Conservation (phyloP, 2,113 vertebrate genomes). For the Proterorhinus semilunaris region DNA sequence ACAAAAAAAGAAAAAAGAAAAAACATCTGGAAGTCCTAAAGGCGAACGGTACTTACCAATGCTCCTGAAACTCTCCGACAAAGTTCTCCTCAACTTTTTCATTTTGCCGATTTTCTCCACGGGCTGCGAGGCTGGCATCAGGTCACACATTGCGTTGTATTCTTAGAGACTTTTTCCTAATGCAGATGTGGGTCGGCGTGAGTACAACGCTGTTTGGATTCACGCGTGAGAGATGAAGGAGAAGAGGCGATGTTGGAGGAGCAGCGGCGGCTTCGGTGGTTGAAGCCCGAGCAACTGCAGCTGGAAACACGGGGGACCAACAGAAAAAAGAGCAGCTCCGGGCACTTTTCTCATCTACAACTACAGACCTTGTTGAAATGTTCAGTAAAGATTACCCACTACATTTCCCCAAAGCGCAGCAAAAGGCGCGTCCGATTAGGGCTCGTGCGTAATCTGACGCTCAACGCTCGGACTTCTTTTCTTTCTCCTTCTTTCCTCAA, state of each 20-base stretch:
- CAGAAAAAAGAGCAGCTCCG: conserved; percentile 19
- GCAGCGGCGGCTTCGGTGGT: conserved; percentile 16
- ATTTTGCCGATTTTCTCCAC: conserved; percentile 87
- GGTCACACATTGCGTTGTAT: conserved; percentile 75
- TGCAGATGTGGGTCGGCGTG: neutral
- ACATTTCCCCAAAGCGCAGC: conserved; percentile 38
- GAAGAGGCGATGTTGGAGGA: conserved; percentile 15
- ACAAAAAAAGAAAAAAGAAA: neutral
- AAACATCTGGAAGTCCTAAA: conserved; percentile 1
- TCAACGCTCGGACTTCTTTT: conserved; percentile 16
- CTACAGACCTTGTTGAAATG: conserved; percentile 24
- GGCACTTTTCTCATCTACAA: conserved; percentile 43
- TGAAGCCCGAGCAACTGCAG: conserved; percentile 41
- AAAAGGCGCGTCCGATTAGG: conserved; percentile 17
- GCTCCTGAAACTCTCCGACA: conserved; percentile 95
- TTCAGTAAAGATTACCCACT: conserved; percentile 29
- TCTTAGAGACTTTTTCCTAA: neutral
- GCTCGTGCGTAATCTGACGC: conserved; percentile 12
- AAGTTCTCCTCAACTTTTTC: conserved; percentile 98
- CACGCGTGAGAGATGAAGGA: conserved; percentile 7
- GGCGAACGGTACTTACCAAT: conserved; percentile 81
- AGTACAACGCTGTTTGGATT: neutral
- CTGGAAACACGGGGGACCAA: conserved; percentile 56
- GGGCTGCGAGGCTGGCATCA: conserved; percentile 81
- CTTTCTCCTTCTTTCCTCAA: conserved; percentile 23